Evolutionary conservation across 2,113 vertebrate species (phyloP).

Genomic region (Parus major): DNA sequence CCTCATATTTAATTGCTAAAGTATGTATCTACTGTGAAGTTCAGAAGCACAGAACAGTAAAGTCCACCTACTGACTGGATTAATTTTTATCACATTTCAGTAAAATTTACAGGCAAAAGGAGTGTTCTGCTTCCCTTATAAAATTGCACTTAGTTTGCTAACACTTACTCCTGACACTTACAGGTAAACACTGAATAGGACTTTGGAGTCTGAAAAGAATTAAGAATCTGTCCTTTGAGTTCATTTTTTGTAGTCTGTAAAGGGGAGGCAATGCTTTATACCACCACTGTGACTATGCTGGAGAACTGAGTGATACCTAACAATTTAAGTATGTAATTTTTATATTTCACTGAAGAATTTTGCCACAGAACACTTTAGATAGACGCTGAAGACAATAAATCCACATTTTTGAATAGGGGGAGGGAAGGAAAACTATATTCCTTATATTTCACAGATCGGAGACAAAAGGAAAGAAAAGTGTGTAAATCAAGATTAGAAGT

Average conservation of each 20-base stretch:
- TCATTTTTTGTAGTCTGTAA: not conserved
- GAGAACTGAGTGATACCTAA: not conserved
- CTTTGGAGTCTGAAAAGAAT: not conserved
- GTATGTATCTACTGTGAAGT: not conserved
- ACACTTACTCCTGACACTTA: not conserved
- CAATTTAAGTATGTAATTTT: not conserved
- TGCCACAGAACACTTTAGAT: not conserved
- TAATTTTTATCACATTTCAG: constrained; percentile 33
- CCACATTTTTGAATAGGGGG: not conserved
- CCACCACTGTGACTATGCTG: not conserved
- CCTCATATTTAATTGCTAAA: not conserved
- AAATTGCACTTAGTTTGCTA: constrained; percentile 29
- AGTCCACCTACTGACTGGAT: not conserved
- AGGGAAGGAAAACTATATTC: not conserved
- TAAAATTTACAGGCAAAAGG: constrained; percentile 20
- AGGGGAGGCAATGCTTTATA: not conserved
- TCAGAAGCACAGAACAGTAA: not conserved
- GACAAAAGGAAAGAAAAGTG: not conserved
- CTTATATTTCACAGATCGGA: not conserved
- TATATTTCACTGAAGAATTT: not conserved
- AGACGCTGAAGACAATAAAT: not conserved
- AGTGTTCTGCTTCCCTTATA: constrained; percentile 24
- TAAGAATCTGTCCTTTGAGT: not conserved
- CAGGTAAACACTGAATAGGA: not conserved
- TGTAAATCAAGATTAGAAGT: not conserved